Evolutionary conservation across 2,888 invertebrate genomes (phyloP).

Genomic region (Apotomis betuletana): DNA sequence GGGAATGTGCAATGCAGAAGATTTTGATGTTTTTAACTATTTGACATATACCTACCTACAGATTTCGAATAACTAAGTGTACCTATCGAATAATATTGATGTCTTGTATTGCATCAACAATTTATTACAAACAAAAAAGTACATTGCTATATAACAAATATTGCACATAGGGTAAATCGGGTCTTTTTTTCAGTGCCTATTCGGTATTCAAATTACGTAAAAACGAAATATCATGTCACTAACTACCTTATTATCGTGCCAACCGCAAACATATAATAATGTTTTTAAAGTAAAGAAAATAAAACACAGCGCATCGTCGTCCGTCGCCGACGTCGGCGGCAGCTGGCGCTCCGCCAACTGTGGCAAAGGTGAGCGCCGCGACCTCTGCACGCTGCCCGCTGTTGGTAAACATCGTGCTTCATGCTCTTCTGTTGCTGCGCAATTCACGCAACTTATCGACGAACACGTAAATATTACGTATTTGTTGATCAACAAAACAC

Average conservation of each 20-base stretch:
- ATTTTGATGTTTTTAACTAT: no score
- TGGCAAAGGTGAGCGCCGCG: slow-evolving; percentile 54
- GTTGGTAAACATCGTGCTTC: slow-evolving; percentile 33
- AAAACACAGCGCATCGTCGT: slow-evolving; percentile 19
- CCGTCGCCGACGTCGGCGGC: slow-evolving; percentile 36
- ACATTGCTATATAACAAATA: no score
- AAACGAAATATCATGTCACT: slow-evolving; percentile 8
- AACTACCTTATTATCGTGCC: slow-evolving; percentile 1
- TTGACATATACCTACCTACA: no score
- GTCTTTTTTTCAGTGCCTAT: not conserved
- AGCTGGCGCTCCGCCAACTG: slow-evolving; percentile 59
- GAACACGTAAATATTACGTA: not conserved
- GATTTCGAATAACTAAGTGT: no score
- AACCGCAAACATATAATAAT: slow-evolving; percentile 18
- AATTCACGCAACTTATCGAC: slow-evolving; percentile 9
- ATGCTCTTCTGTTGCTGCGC: slow-evolving; percentile 11
- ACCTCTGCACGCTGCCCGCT: slow-evolving; percentile 31
- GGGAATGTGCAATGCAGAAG: not conserved
- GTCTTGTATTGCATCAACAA: no score
- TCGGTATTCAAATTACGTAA: not conserved
- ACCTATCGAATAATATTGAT: no score
- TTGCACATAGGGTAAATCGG: no score
- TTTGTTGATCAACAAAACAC: not conserved
- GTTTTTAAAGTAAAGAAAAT: slow-evolving; percentile 23
- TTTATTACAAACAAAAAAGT: no score